Evolutionary conservation across 2,888 invertebrate species (phyloP).

Genomic region (Rhynchonema sp.): DNA sequence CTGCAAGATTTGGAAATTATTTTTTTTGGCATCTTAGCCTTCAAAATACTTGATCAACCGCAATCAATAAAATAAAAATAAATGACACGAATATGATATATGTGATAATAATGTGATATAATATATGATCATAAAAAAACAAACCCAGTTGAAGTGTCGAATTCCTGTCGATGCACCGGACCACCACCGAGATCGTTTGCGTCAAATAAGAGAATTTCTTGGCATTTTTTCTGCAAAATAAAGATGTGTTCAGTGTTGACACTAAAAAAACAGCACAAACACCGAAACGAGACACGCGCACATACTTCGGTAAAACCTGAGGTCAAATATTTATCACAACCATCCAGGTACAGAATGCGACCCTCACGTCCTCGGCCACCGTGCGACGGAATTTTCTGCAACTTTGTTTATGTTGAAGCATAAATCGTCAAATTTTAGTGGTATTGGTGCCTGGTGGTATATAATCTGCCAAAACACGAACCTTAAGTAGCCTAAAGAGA

Average conservation of each 20-base stretch:
- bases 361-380: slow-evolving; percentile 18
- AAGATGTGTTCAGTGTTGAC: not conserved
- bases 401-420: no score
- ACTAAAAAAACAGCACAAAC: not conserved
- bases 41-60: not conserved
- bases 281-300: not conserved
- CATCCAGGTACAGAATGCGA: slow-evolving; percentile 70
- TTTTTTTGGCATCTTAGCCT: not conserved
- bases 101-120: not conserved
- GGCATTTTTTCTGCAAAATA: slow-evolving; percentile 45
- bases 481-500: no score
- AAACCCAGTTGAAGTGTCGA: slow-evolving; percentile 66
- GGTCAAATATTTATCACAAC: slow-evolving; percentile 57
- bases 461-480: not conserved
- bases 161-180: slow-evolving; percentile 45
- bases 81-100: not conserved
- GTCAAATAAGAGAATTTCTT: slow-evolving; percentile 74
- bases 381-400: slow-evolving; percentile 13
- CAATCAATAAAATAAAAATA: not conserved
- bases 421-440: no score
- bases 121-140: slow-evolving; percentile 3
- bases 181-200: slow-evolving; percentile 50
- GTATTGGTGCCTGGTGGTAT: no score
- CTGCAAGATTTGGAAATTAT: slow-evolving; percentile 25
- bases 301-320: slow-evolving; percentile 62